phyloP scores from a whole-genome alignment of 2,888 invertebrate genomes.

The Girardia tigrina region DNA sequence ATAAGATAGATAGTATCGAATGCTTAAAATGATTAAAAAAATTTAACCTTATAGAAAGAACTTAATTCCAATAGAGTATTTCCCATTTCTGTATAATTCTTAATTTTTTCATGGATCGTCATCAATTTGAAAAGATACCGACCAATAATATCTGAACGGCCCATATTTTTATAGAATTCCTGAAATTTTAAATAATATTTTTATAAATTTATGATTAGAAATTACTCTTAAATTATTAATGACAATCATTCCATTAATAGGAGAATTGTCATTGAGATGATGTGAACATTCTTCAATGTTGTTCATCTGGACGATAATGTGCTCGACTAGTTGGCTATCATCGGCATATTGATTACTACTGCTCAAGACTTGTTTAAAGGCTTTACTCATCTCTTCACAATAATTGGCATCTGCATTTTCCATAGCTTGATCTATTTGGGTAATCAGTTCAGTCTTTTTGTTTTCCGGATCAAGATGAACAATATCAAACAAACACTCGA shows the following conservation, averaged over 20 bases:
- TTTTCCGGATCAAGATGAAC: neutral
- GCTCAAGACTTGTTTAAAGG: neutral
- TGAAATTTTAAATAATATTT: neutral
- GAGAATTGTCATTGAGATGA: constrained; percentile 15
- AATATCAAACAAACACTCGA: constrained; percentile 19
- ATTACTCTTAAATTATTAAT: constrained; percentile 7
- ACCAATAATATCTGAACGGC: neutral
- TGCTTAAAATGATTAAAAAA: no score
- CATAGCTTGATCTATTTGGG: constrained; percentile 2
- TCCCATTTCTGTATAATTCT: neutral
- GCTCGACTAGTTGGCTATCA: neutral
- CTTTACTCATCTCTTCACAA: constrained; percentile 7
- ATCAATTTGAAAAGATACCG: constrained; percentile 12
- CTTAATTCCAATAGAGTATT: constrained; percentile 7
- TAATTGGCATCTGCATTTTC: neutral
- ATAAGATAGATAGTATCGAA: no score
- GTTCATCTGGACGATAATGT: neutral
- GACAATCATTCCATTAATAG: constrained; percentile 12
- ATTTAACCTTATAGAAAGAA: constrained; percentile 8
- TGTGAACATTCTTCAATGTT: constrained; percentile 4
- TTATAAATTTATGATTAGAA: neutral
- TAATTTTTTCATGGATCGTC: neutral
- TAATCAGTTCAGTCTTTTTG: constrained; percentile 1
- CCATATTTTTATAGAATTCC: neutral
- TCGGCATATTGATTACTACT: neutral